Base-by-base conservation (phyloP, 2,113 vertebrate species). In the Plecotus auritus region DNA sequence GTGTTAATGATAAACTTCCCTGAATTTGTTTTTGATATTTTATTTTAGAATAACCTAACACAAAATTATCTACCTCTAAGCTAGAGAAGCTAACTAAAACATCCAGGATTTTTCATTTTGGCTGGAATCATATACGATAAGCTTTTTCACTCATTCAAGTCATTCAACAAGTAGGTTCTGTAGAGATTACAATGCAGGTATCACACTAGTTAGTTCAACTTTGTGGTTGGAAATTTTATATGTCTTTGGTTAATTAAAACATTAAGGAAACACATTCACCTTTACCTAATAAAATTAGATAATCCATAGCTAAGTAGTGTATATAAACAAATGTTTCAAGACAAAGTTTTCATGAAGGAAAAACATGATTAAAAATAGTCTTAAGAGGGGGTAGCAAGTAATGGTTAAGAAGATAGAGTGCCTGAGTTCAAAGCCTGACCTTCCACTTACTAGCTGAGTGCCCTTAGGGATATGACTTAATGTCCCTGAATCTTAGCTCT, bases 401-500 rank as follows among this genome's bases (percentile, higher is more conserved):
- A 94, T 49, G 35, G 47, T 85, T 95, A 77, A 77, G 85, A 93
- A 89, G 91, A 74, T 28, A 69, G 47, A 78, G 8, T 72, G 45
- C 32, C 85, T 85, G 77, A 92, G 54, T 95, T 95, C 83, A 91
- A 90, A 94, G 82, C 54, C 85, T 72, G 47, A 56, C 30, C 69
- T 67, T 83, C 69, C 54, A 93, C 91, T 95, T 90, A 90, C 17
- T 40, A 91, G 73, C 69, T 64, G 32, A 97, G 96, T 83, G 49
- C 42, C 93, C 86, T 96, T 82, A 35, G 86, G 88, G 35, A 90
- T 96, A 97, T 94, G 61, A 85, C 86, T 91, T 96, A 89, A 95
- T 97, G 95, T 96, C 94, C 45, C 54, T 1, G n/a, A 73, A 77
- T 64, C 49, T 69, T 84, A 85, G 90, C 74, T 94, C 77, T 82